These are phyloP conservation scores for Cataglyphis livida DNA, from an alignment of 2,888 invertebrate genomes.

Conservation along the genomic window DNA sequence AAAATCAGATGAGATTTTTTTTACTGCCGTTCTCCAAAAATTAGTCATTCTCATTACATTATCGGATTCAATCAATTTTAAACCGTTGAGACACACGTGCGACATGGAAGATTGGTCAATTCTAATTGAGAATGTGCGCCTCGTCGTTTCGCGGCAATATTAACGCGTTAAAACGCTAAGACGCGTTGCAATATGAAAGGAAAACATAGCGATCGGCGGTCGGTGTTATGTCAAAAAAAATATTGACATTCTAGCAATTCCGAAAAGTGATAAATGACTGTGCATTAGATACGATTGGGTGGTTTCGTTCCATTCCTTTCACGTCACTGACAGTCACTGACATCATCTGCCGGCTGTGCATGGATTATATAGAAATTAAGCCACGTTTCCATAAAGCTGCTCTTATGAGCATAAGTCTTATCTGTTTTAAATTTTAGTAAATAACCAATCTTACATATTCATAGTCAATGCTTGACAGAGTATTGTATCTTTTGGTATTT, in stretches of 20 bases:
- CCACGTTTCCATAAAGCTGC: background rate
- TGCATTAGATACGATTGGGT: background rate
- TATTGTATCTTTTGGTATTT: background rate
- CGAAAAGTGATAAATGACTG: background rate
- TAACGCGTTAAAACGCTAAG: background rate
- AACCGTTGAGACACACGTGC: constrained; percentile 19
- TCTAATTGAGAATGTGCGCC: background rate
- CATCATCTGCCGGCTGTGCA: background rate
- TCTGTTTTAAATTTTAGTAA: background rate
- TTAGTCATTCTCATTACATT: constrained; percentile 2
- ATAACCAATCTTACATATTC: background rate
- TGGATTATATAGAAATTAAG: background rate
- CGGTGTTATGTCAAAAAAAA: constrained; percentile 25
- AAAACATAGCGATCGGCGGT: constrained; percentile 29
- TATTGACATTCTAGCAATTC: constrained; percentile 9
- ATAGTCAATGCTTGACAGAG: background rate
- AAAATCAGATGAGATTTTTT: constrained; percentile 1
- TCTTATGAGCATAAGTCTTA: background rate
- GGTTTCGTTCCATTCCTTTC: background rate
- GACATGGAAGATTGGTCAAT: constrained; percentile 13
- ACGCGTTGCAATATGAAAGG: background rate
- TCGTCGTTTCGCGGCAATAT: background rate
- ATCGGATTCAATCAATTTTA: constrained; percentile 23
- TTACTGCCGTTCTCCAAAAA: background rate
- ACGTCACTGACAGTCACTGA: background rate